These are phyloP conservation scores for Balaeniceps rex DNA, from an alignment of 2,113 vertebrate genomes.

Conservation along the genomic window DNA sequence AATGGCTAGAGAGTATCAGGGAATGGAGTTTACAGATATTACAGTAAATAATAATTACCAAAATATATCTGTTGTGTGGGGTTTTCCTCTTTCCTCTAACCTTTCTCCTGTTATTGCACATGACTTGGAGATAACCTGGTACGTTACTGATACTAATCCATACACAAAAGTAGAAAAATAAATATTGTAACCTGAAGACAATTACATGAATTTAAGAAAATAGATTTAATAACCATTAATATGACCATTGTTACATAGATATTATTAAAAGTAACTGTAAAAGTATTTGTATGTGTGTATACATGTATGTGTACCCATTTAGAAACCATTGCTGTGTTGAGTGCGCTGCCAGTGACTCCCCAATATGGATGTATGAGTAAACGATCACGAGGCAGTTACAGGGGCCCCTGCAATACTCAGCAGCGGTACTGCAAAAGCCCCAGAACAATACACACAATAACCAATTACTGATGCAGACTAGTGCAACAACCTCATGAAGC, in stretches of 20 bases:
- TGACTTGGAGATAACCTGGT: neutral
- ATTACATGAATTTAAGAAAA: neutral
- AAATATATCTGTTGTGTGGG: neutral
- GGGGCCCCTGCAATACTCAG: neutral
- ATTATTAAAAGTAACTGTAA: neutral
- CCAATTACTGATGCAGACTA: neutral
- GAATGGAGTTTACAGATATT: neutral
- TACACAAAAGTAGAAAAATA: neutral
- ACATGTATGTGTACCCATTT: neutral
- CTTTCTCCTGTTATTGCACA: neutral
- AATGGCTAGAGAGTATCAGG: neutral
- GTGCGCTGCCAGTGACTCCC: neutral
- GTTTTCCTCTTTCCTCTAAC: neutral
- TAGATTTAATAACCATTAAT: neutral
- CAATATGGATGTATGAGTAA: neutral
- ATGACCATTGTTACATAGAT: neutral
- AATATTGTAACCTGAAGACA: neutral
- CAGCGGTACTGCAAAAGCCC: neutral
- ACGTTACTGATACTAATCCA: neutral
- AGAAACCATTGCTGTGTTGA: neutral
- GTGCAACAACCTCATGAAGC: neutral
- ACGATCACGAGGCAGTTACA: accelerated
- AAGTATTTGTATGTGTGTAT: neutral
- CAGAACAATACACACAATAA: neutral
- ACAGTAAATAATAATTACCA: neutral